These are phyloP conservation scores for Drosophila rufa DNA, from an alignment of 1,140 invertebrate species.

Conservation along the genomic window DNA sequence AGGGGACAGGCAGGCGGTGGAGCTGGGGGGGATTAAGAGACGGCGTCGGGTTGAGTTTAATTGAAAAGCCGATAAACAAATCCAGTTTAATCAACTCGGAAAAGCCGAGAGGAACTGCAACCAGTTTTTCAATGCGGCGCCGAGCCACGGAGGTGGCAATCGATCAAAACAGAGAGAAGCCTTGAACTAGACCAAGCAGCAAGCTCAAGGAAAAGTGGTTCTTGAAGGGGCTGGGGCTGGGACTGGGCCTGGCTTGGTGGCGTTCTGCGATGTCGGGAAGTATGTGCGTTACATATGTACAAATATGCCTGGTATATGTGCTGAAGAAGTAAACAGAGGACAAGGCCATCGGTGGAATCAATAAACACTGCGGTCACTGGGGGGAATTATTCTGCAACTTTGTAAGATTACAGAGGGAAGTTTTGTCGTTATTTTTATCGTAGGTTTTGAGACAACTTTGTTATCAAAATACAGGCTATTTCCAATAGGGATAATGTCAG, in stretches of 20 bases:
- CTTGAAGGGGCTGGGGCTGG: not conserved
- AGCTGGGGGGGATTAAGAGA: not conserved
- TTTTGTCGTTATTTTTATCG: too few relatives aligned
- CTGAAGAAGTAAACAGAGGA: conserved; percentile 12
- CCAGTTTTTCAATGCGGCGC: conserved; percentile 40
- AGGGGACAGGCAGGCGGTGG: not conserved
- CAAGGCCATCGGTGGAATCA: conserved; percentile 36
- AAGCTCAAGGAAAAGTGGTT: conserved; percentile 21
- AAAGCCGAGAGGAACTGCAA: conserved; percentile 48
- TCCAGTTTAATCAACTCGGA: conserved; percentile 52
- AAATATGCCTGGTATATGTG: not conserved
- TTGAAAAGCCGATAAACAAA: conserved; percentile 61
- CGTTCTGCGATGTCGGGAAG: not conserved
- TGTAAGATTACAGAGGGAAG: not conserved
- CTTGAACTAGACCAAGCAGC: conserved; percentile 64
- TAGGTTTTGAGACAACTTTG: not conserved
- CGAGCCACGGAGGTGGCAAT: conserved; percentile 22
- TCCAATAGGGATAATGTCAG: not conserved
- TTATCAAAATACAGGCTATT: not conserved
- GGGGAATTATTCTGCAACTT: not conserved
- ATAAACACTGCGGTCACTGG: conserved; percentile 19
- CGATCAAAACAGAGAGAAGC: conserved; percentile 25
- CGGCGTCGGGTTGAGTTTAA: conserved; percentile 31
- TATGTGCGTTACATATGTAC: conserved; percentile 1
- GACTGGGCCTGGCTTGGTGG: conserved; percentile 3